These are phyloP conservation scores for Thryonomys swinderianus DNA, from an alignment of 2,113 vertebrate species.

Conservation along the genomic window DNA sequence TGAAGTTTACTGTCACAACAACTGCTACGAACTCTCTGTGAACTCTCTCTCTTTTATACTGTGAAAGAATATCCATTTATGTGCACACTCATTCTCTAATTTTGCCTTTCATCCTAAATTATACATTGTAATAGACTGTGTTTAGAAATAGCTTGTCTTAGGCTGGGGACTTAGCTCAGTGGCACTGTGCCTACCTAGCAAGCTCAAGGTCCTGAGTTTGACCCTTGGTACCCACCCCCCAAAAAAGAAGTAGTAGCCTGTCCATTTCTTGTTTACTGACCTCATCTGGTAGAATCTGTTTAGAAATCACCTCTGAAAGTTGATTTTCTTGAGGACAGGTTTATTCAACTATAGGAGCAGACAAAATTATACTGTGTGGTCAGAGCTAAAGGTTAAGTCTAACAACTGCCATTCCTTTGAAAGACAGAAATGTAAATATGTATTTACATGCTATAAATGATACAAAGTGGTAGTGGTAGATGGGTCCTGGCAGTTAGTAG, in stretches of 20 bases:
- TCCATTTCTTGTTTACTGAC: too few species aligned
- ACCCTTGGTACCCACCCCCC: too few species aligned
- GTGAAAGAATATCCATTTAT: not conserved
- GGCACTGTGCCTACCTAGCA: too few species aligned
- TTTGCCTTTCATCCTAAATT: not conserved
- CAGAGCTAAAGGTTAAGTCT: not conserved
- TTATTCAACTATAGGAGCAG: not conserved
- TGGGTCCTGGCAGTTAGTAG: not conserved
- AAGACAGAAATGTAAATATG: not conserved
- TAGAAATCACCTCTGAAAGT: not conserved
- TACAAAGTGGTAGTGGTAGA: not conserved
- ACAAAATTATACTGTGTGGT: not conserved
- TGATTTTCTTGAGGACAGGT: not conserved
- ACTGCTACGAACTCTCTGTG: not conserved
- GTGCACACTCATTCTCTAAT: not conserved
- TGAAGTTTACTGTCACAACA: not conserved
- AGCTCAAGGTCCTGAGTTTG: too few species aligned
- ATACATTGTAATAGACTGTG: not conserved
- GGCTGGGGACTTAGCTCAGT: too few species aligned
- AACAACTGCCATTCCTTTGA: not conserved
- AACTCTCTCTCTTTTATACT: not conserved
- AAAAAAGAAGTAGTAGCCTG: too few species aligned
- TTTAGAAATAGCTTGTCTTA: not conserved
- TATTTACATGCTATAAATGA: not conserved
- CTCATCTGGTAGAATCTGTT: not conserved